Evolutionary conservation across 2,888 invertebrate species (phyloP).

Genomic region (Acrobasis repandana): DNA sequence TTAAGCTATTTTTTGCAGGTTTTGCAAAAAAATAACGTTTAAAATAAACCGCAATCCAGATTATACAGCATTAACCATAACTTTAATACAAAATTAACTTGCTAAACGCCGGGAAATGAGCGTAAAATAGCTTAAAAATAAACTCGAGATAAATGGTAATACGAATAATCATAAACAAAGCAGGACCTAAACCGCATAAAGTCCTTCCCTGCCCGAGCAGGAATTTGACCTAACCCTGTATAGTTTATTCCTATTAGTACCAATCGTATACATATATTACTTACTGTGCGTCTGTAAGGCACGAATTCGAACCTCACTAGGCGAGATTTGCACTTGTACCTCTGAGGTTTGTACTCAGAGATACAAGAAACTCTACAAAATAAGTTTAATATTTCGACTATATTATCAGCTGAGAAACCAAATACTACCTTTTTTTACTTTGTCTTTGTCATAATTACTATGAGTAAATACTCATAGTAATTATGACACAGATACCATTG

Average conservation of each 20-base stretch:
- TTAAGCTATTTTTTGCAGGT: too few relatives aligned
- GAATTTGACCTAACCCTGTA: conserved; percentile 45
- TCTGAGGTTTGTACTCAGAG: too few relatives aligned
- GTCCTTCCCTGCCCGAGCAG: conserved; percentile 39
- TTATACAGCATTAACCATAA: conserved; percentile 7
- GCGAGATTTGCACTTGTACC: too few relatives aligned
- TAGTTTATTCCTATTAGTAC: conserved; percentile 37
- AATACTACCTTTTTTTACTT: too few relatives aligned
- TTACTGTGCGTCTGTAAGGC: too few relatives aligned
- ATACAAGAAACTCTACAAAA: too few relatives aligned
- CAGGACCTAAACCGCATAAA: conserved; percentile 43
- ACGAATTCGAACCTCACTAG: too few relatives aligned
- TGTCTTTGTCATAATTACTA: too few relatives aligned
- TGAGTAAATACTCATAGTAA: too few relatives aligned
- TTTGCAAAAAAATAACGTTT: not conserved
- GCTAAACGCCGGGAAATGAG: conserved; percentile 14
- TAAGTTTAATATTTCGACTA: too few relatives aligned
- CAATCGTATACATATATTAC: not conserved
- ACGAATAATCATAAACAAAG: conserved; percentile 70
- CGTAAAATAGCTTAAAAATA: conserved; percentile 20
- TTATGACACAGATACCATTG: too few relatives aligned
- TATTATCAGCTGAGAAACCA: too few relatives aligned
- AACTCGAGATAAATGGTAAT: conserved; percentile 64
- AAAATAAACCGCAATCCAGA: not conserved
- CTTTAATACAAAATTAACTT: conserved; percentile 13